Percentiles rank a stretch among this genome's conserved stretches.
phyloP scores from a whole-genome alignment of 1,140 invertebrate genomes.

The Sycophaga agraensis region DNA sequence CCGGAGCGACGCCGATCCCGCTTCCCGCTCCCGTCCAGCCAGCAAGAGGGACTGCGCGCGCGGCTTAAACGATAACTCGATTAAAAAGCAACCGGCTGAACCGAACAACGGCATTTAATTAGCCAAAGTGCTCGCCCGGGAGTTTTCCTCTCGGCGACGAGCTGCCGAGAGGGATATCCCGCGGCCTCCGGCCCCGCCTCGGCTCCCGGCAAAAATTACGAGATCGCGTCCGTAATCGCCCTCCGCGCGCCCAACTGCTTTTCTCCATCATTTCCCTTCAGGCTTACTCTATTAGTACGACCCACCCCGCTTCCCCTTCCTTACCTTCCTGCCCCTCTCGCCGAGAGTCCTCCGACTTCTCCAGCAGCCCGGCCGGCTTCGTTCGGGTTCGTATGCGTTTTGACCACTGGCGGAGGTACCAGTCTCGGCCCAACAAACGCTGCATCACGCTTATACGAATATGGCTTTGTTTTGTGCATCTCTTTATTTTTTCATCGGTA shows the following conservation, averaged over 20 bases:
- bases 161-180: conserved; percentile 10
- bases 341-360: background rate
- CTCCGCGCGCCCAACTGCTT: background rate
- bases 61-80: conserved; percentile 54
- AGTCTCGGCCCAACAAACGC: too few relatives aligned
- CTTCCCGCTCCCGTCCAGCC: background rate
- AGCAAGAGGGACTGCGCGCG: conserved; percentile 5
- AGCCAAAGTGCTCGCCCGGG: conserved; percentile 51
- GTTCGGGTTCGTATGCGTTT: too few relatives aligned
- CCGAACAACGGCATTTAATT: conserved; percentile 55
- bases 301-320: background rate
- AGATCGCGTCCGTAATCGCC: conserved; percentile 12
- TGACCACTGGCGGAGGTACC: too few relatives aligned
- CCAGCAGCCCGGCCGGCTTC: background rate
- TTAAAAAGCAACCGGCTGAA: conserved; percentile 50
- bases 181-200: background rate
- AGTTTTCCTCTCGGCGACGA: conserved; percentile 37
- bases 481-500: too few relatives aligned
- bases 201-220: conserved; percentile 4
- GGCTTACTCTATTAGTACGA: background rate
- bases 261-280: background rate
- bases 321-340: background rate
- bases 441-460: too few relatives aligned
- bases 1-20: background rate
- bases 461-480: too few relatives aligned